Conservation (phyloP, 2,888 invertebrate species). For the Omphaloscelis lunosa region DNA sequence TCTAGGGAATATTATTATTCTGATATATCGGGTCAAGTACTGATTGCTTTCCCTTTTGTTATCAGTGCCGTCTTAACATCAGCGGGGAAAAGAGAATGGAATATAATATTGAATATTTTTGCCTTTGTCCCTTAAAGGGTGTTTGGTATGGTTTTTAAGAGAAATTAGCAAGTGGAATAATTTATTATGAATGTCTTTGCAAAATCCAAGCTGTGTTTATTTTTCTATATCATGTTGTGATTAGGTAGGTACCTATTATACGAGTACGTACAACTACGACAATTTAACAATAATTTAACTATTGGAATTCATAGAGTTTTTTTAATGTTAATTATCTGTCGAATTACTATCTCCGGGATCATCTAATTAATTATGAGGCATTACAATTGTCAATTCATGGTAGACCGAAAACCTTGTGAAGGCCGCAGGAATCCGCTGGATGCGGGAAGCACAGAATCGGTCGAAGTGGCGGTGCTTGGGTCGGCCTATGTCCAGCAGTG, state of each 20-base stretch:
- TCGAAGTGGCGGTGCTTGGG: too few relatives aligned
- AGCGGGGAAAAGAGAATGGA: conserved; percentile 14
- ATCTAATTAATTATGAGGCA: background rate
- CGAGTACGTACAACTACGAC: background rate
- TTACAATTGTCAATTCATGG: background rate
- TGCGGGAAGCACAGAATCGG: too few relatives aligned
- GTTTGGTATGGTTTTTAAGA: conserved; percentile 3
- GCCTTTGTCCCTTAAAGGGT: conserved; percentile 23
- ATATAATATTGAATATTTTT: conserved; percentile 16
- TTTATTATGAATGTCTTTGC: background rate
- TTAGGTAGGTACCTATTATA: background rate
- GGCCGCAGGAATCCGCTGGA: too few relatives aligned
- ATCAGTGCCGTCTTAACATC: conserved; percentile 17
- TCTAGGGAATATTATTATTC: conserved; percentile 36
- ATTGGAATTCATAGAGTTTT: background rate
- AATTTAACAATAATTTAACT: background rate
- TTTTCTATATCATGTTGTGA: background rate
- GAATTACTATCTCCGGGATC: too few relatives aligned
- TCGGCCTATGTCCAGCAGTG: too few relatives aligned
- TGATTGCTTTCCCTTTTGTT: conserved; percentile 49
- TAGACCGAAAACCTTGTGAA: too few relatives aligned
- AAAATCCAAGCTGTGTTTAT: background rate
- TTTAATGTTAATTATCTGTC: background rate
- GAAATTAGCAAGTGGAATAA: background rate
- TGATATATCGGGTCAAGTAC: conserved; percentile 61